Evolutionary conservation across 1,140 invertebrate genomes (phyloP).

Genomic region (Drosophila santomea): DNA sequence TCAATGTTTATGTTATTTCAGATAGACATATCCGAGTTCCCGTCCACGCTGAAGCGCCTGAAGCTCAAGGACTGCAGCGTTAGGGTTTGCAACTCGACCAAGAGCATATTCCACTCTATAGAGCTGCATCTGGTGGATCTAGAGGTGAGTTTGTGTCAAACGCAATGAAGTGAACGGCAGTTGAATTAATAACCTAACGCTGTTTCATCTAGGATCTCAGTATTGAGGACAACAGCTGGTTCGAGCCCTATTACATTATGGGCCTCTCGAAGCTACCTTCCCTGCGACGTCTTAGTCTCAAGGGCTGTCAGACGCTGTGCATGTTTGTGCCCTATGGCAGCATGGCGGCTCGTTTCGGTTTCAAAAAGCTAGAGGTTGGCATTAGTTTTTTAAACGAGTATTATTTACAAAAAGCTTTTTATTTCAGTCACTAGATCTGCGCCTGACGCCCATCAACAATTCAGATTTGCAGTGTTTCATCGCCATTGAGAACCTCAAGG

Average conservation of each 20-base stretch:
- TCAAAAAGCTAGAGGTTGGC: slow-evolving; percentile 87
- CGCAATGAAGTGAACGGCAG: not conserved
- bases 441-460: slow-evolving; percentile 88
- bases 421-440: slow-evolving; percentile 87
- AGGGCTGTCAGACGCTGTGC: slow-evolving; percentile 87
- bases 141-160: slow-evolving; percentile 84
- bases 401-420: no score
- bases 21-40: slow-evolving; percentile 86
- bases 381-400: not conserved
- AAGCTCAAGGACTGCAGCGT: slow-evolving; percentile 86
- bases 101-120: slow-evolving; percentile 87
- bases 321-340: slow-evolving; percentile 91
- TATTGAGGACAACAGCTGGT: slow-evolving; percentile 89
- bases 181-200: not conserved
- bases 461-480: slow-evolving; percentile 89
- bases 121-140: slow-evolving; percentile 86
- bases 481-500: slow-evolving; percentile 86
- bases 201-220: slow-evolving; percentile 86
- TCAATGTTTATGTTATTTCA: slow-evolving; percentile 32
- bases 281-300: slow-evolving; percentile 87
- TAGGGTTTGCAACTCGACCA: slow-evolving; percentile 84
- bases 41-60: slow-evolving; percentile 86
- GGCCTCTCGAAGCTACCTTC: slow-evolving; percentile 89
- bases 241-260: slow-evolving; percentile 89
- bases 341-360: slow-evolving; percentile 90